Evolutionary conservation across 2,797 vertebrate genomes (phyloP).

Genomic region (Ibycter americanus): DNA sequence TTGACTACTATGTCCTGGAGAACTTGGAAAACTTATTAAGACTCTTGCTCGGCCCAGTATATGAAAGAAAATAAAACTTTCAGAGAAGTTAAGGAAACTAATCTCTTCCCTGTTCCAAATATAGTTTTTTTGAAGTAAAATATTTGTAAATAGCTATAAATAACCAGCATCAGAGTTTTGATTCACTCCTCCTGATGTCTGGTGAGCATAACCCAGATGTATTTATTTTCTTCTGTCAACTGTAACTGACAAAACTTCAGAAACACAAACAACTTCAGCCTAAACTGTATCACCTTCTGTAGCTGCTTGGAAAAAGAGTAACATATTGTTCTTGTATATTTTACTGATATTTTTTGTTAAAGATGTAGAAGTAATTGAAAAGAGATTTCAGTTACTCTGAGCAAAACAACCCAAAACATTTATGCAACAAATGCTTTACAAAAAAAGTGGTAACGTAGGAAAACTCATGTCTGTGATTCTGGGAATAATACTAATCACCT

Average conservation of each 20-base stretch:
- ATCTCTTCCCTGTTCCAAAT: not conserved
- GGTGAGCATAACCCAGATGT: not conserved
- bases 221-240: not conserved
- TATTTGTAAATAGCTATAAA: constrained; percentile 19
- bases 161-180: not conserved
- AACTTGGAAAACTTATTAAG: constrained; percentile 9
- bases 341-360: not conserved
- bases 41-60: not conserved
- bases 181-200: not conserved
- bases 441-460: not conserved
- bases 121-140: not conserved
- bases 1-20: not conserved
- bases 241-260: not conserved
- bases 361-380: not conserved
- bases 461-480: not conserved
- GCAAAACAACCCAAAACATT: not conserved
- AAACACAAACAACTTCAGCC: not conserved
- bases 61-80: not conserved
- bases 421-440: not conserved
- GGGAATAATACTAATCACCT: not conserved
- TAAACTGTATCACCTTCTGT: not conserved
- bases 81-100: not conserved
- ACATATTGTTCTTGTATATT: not conserved
- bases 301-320: not conserved
- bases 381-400: not conserved